Base-by-base conservation (phyloP, 2,113 vertebrate genomes). In the Rynchops niger region DNA sequence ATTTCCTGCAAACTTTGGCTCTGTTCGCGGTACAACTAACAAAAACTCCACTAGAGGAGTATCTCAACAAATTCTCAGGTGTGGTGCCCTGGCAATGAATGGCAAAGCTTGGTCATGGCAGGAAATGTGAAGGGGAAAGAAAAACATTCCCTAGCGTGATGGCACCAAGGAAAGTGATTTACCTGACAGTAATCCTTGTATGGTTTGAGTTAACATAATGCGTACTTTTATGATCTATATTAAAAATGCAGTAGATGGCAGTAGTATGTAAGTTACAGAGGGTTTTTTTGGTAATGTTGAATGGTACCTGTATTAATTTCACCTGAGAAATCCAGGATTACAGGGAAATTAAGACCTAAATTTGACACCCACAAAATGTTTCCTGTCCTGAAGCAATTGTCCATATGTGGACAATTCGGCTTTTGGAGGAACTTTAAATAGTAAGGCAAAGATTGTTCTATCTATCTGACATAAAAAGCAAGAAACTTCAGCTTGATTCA, bases 211-310 rank as follows among this genome's bases (percentile, higher is more conserved):
- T 65, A 42, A 52, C 5, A 23, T 10, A 45, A 43, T 15, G 23
- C 11, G 26, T 73, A 40, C 13, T 62, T 73, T n/a, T 13, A 55
- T 29, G 19, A 15, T 26, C 10, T 70, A 11, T 30, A 19, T 74
- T 55, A 55, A 73, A 58, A 74, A 43, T 58, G 12, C 83, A 78
- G 91, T 36, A 95, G 91, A 73, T 82, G 93, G 91, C 86, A 94
- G 77, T 50, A 83, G 76, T 50, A 50, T 12, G 0, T n/a, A 81
- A 81, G 3, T 29, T 73, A 76, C 5, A 69, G 50, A 36, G 26
- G 15, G 8, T 6, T 77, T 86, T 74, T 88, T 49, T 63, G 13
- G 15, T 67, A 32, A 9, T 25, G 20, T 47, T 79, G 16, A 38
- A 79, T 23, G 26, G 19, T 15, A 62, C n/a, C 17, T 90, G 7